phyloP scores from a whole-genome alignment of 2,113 vertebrate species.

The Hucho hucho region DNA sequence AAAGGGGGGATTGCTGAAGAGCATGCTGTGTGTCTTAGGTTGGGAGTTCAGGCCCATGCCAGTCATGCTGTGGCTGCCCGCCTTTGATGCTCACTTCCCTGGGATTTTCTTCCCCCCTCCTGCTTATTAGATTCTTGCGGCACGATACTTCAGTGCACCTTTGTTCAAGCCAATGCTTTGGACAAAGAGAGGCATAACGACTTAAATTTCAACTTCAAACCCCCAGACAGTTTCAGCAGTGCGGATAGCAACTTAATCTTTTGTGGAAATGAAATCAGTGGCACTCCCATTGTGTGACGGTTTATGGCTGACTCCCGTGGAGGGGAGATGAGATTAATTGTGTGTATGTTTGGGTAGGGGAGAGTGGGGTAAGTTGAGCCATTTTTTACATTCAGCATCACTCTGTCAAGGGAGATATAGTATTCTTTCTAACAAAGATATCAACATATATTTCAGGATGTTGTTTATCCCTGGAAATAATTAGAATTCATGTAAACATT shows the following conservation, averaged over 20 bases:
- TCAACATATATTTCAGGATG: too few species aligned
- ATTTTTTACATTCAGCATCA: too few species aligned
- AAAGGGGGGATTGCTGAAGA: constrained; percentile 82
- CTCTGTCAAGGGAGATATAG: too few species aligned
- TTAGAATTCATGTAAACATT: too few species aligned
- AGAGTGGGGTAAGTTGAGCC: not conserved
- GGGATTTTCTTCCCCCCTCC: constrained; percentile 76
- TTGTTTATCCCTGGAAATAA: too few species aligned
- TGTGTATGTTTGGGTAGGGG: constrained; percentile 11
- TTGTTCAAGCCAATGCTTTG: constrained; percentile 59
- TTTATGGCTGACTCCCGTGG: constrained; percentile 16
- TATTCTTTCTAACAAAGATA: too few species aligned
- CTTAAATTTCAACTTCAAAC: constrained; percentile 60
- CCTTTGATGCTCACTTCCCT: constrained; percentile 94
- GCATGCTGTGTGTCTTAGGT: constrained; percentile 89
- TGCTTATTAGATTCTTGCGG: constrained; percentile 83
- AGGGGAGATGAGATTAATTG: constrained; percentile 19
- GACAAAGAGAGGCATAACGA: constrained; percentile 61
- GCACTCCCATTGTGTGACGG: constrained; percentile 28
- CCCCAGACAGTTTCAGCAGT: constrained; percentile 57
- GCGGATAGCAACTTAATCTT: constrained; percentile 63
- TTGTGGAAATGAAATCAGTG: constrained; percentile 58
- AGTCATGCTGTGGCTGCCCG: constrained; percentile 89
- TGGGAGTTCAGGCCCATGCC: constrained; percentile 94
- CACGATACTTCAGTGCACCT: constrained; percentile 69